Conservation (phyloP, 2,888 invertebrate species). For the Lamellibrachia columna region DNA sequence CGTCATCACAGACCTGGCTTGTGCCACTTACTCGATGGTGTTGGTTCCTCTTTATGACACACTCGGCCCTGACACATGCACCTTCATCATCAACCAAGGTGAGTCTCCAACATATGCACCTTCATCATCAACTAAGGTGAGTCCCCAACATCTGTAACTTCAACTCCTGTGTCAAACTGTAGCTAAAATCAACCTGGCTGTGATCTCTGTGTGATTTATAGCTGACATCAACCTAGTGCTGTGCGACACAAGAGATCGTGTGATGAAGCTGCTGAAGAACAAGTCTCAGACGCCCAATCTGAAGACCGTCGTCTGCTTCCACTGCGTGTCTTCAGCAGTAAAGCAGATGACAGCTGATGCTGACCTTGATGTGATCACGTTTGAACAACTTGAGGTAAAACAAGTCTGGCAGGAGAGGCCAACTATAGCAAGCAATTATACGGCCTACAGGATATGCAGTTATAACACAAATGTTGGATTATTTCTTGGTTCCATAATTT, state of each 20-base stretch:
- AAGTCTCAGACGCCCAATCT: neutral
- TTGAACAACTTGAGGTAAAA: neutral
- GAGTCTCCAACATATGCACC: conserved; percentile 67
- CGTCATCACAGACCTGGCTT: conserved; percentile 93
- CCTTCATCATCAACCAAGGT: conserved; percentile 24
- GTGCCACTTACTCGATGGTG: conserved; percentile 93
- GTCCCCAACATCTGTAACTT: neutral
- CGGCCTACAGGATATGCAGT: neutral
- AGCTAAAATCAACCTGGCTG: neutral
- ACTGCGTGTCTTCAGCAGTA: neutral
- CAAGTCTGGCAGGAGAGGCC: too few relatives aligned
- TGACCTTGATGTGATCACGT: neutral
- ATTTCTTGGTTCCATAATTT: neutral
- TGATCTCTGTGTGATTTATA: conserved; percentile 56
- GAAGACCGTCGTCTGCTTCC: neutral
- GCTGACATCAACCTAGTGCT: conserved; percentile 70
- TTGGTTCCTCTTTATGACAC: conserved; percentile 97
- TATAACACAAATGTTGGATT: neutral
- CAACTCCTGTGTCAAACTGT: neutral
- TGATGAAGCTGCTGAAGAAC: neutral
- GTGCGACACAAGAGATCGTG: neutral
- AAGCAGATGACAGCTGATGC: neutral
- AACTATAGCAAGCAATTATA: too few relatives aligned
- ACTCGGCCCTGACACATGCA: conserved; percentile 67
- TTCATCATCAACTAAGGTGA: neutral